Conservation (phyloP, 37 sponge, comb jelly and placozoan genomes). For the Chondrosia reniformis region DNA sequence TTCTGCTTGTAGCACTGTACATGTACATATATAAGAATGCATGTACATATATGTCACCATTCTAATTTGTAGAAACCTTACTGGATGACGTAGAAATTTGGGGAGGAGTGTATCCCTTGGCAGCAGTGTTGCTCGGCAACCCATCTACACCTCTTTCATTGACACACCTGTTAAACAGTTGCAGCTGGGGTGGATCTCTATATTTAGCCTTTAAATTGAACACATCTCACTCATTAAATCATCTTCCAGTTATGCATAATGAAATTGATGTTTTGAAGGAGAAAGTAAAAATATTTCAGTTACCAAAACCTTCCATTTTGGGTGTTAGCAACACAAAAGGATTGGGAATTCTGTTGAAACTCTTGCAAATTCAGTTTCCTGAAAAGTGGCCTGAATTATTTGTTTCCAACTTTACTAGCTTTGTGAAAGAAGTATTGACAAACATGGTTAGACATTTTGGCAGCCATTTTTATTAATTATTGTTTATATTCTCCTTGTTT, state of each 20-base stretch:
- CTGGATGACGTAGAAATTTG: constrained; percentile 21
- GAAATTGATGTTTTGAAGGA: background rate
- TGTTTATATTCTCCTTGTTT: too few species aligned
- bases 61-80: background rate
- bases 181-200: constrained; percentile 34
- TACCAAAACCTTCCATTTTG: too few species aligned
- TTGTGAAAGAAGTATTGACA: too few species aligned
- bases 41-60: too few species aligned
- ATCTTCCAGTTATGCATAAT: background rate
- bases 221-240: background rate
- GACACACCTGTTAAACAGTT: constrained; percentile 14
- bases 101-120: constrained; percentile 48
- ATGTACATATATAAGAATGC: too few species aligned
- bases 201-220: constrained; percentile 22
- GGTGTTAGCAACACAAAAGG: too few species aligned
- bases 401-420: background rate
- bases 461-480: too few species aligned
- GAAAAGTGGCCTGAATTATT: too few species aligned
- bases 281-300: too few species aligned
- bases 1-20: too few species aligned
- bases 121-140: constrained; percentile 17
- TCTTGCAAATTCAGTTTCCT: background rate
- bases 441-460: too few species aligned
- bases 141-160: constrained; percentile 32
- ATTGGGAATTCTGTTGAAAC: too few species aligned